phyloP scores from a whole-genome alignment of 2,888 invertebrate genomes.

The Cheilosia urbana region DNA sequence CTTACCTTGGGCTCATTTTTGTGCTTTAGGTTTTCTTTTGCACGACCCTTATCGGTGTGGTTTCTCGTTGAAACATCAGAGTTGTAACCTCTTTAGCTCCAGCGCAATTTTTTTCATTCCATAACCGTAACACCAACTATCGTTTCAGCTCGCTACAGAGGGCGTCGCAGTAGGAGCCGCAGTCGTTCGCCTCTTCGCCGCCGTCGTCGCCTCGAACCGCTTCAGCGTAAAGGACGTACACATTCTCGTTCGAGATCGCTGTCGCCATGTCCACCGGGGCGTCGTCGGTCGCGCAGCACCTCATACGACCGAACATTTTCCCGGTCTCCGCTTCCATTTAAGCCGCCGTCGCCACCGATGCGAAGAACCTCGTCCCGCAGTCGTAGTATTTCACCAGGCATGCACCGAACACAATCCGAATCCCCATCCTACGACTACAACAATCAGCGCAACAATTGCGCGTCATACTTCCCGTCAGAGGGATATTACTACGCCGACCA shows the following conservation, averaged over 20 bases:
- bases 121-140: neutral
- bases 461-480: constrained; percentile 68
- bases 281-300: constrained; percentile 63
- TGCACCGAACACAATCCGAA: constrained; percentile 46
- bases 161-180: constrained; percentile 78
- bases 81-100: too few relatives aligned
- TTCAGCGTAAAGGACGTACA: constrained; percentile 64
- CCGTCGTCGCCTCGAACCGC: constrained; percentile 70
- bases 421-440: constrained; percentile 75
- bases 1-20: too few relatives aligned
- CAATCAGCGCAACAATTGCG: constrained; percentile 52
- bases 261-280: constrained; percentile 70
- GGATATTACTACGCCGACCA: constrained; percentile 81
- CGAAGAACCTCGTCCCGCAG: constrained; percentile 79
- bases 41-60: too few relatives aligned
- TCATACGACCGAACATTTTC: constrained; percentile 80
- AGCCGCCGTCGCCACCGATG: constrained; percentile 82
- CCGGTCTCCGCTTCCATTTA: constrained; percentile 81
- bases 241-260: constrained; percentile 75
- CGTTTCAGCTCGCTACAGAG: constrained; percentile 55
- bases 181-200: constrained; percentile 79
- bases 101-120: too few relatives aligned
- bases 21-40: too few relatives aligned
- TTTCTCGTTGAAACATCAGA: too few relatives aligned
- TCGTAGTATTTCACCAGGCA: constrained; percentile 46